Conservation (phyloP, 2,797 vertebrate species). For the Pseudochromis fuscus region DNA sequence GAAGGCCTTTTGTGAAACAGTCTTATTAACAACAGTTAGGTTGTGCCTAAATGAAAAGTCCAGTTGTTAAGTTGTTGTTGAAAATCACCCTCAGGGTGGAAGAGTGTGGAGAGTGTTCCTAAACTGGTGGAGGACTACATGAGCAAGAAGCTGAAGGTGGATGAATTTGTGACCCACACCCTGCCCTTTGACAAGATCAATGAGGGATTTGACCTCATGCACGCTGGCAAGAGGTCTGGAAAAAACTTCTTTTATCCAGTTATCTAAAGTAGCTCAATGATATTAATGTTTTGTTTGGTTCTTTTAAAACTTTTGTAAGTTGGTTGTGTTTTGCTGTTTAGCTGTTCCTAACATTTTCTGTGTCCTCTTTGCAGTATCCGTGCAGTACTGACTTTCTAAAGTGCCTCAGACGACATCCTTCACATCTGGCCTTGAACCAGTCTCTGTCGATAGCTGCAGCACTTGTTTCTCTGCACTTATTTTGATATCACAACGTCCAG, state of each 20-base stretch:
- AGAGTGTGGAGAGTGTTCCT: slow-evolving; percentile 93
- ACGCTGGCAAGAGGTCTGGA: slow-evolving; percentile 90
- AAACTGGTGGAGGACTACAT: slow-evolving; percentile 95
- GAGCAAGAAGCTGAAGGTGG: slow-evolving; percentile 95
- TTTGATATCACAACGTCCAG: slow-evolving; percentile 17
- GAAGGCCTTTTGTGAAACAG: not conserved
- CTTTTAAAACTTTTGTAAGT: not conserved
- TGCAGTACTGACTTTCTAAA: slow-evolving; percentile 86
- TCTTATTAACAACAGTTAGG: not conserved
- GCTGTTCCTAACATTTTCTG: slow-evolving; percentile 6
- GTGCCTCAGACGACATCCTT: slow-evolving; percentile 31
- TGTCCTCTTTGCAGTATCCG: slow-evolving; percentile 85
- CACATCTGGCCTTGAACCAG: slow-evolving; percentile 39
- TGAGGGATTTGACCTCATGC: slow-evolving; percentile 94
- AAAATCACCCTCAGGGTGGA: slow-evolving; percentile 88
- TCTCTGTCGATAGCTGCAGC: slow-evolving; percentile 31
- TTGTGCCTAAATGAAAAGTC: not conserved
- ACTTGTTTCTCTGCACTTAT: slow-evolving; percentile 55
- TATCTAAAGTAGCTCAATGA: not conserved
- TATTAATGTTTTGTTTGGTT: not conserved
- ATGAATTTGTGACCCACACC: slow-evolving; percentile 94
- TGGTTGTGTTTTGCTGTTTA: not conserved
- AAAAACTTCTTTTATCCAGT: not conserved
- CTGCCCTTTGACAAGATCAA: slow-evolving; percentile 93
- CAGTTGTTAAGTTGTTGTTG: not conserved